Percentiles rank a stretch among this genome's conserved stretches.
Conservation (phyloP, 2,797 vertebrate species). For the Limnodromus scolopaceus region DNA sequence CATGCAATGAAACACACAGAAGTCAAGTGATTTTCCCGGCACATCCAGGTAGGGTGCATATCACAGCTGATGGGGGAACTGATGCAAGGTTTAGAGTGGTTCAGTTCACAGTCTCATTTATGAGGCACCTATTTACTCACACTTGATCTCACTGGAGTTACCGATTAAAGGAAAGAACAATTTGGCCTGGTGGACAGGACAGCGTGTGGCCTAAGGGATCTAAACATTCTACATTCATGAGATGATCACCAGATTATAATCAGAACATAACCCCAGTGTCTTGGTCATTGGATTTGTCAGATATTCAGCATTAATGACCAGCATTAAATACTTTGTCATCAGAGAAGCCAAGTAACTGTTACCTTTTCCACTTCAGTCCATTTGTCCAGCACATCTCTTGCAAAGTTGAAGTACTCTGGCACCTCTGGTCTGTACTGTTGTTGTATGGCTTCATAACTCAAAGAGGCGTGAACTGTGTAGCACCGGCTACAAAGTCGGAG, state of each 20-base stretch:
- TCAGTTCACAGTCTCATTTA: not conserved
- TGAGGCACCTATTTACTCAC: not conserved
- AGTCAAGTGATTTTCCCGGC: not conserved
- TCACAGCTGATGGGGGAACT: not conserved
- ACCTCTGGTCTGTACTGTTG: slow-evolving; percentile 71
- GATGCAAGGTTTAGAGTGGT: not conserved
- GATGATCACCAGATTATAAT: not conserved
- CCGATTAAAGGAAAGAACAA: not conserved
- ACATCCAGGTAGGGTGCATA: not conserved
- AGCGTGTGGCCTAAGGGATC: not conserved
- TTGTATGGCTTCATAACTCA: slow-evolving; percentile 76
- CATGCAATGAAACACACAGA: not conserved
- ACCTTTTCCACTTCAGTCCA: slow-evolving; percentile 84
- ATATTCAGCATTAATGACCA: not conserved
- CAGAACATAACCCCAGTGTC: not conserved
- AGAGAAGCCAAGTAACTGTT: not conserved
- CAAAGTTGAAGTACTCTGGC: slow-evolving; percentile 86
- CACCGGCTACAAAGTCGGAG: slow-evolving; percentile 22
- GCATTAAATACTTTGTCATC: not conserved
- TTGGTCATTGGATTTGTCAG: not conserved
- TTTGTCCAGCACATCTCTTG: slow-evolving; percentile 82
- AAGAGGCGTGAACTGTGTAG: slow-evolving; percentile 50
- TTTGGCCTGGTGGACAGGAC: not conserved
- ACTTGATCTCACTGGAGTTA: not conserved
- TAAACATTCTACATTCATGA: not conserved